Conservation (phyloP, 2,888 invertebrate species). For the Melanophora roralis region DNA sequence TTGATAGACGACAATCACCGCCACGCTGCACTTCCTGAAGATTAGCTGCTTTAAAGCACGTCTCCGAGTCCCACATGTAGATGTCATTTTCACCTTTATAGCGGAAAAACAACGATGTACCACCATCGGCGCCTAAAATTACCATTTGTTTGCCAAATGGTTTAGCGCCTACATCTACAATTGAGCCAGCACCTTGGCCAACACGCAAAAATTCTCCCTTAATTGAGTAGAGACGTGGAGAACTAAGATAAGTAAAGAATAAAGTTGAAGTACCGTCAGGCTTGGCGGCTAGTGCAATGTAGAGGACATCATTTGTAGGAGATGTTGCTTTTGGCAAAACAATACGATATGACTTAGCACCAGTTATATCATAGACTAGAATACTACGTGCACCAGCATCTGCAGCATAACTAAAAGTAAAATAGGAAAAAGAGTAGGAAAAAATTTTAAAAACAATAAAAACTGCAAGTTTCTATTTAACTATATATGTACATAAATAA, state of each 20-base stretch:
- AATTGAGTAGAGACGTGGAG: conserved; percentile 80
- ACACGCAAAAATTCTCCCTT: conserved; percentile 79
- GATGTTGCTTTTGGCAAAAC: conserved; percentile 79
- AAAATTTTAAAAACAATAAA: not conserved
- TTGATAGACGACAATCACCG: conserved; percentile 80
- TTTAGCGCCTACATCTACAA: conserved; percentile 80
- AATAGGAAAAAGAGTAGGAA: not conserved
- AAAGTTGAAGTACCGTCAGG: conserved; percentile 78
- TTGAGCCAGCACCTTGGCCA: conserved; percentile 79
- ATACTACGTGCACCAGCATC: conserved; percentile 77
- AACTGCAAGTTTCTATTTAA: no score
- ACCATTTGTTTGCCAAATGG: conserved; percentile 79
- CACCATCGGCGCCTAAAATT: conserved; percentile 81
- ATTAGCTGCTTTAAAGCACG: conserved; percentile 79
- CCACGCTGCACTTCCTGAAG: conserved; percentile 80
- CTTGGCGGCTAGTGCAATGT: conserved; percentile 79
- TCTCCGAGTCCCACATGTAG: conserved; percentile 82
- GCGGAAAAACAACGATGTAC: conserved; percentile 81
- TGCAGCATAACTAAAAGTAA: conserved; percentile 71
- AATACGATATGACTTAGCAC: conserved; percentile 79
- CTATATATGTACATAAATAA: no score
- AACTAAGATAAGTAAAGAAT: conserved; percentile 81
- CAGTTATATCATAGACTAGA: conserved; percentile 79
- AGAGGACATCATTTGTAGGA: conserved; percentile 80
- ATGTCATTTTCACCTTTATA: conserved; percentile 81